Evolutionary conservation across 1,140 invertebrate species (phyloP), one percentile per base, ranked within the genome.

Genomic region (Caenorhabditis brenneri): DNA sequence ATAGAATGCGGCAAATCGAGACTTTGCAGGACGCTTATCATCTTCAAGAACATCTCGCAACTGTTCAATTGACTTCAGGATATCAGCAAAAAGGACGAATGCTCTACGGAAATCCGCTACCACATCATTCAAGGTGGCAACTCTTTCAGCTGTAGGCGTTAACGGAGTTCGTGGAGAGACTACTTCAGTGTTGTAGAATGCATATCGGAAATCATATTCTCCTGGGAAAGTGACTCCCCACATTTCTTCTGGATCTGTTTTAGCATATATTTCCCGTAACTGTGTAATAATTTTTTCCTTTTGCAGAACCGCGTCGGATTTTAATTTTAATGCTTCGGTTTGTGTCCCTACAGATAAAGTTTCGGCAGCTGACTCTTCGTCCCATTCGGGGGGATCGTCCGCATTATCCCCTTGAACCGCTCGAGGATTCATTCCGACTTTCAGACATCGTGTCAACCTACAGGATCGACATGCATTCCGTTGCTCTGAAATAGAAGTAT

Each of bases 391-490:
- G 2, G 60, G 15, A 22, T 42, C 65, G 4, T 42, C 36, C 9
- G 12, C 36, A 10, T 29, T 74, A 9, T 86, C 85, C 6, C 79
- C 83, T 80, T 86, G 85, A 2, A 86, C 85, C 22, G 85, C 86
- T 46, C 87, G 83, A 36, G 85, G 85, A 79, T 90, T 90, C 87
- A 88, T 90, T 79, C 88, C 88, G 27, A 90, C 85, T 2, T 48
- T 84, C 1, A 89, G 81, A 74, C 88, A 89, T 53, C 80, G 46
- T 10, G 88, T 85, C 24, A 91, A 78, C 12, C 88, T 84, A 80
- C 88, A 89, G 9, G 87, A 82, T 16, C 88, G 49, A 80, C 88
- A 89, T 15, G 89, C 82, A 79, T 89, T 89, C 82, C 88, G 58
- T 51, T 90, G 87, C 79, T 89, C 88, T 88, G 51, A 82, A 84